These are phyloP conservation scores for Ceraclea dissimilis DNA, from an alignment of 2,888 invertebrate genomes.

Conservation along the genomic window DNA sequence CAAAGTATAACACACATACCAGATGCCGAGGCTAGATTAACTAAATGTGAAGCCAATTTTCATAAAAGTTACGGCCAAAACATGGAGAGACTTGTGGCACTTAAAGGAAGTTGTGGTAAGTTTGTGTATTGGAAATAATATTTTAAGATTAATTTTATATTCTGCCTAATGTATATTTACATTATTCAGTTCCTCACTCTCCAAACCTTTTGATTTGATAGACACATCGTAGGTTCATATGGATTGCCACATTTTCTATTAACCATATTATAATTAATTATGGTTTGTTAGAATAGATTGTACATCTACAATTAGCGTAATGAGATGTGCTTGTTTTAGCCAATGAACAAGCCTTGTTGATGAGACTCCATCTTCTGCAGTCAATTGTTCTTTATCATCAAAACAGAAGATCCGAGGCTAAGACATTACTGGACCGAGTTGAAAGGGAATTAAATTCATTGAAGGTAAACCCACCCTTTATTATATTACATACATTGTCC, in stretches of 20 bases:
- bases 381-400: constrained; percentile 73
- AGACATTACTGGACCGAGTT: constrained; percentile 51
- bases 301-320: too few relatives aligned
- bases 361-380: constrained; percentile 73
- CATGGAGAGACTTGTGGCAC: constrained; percentile 51
- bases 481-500: too few relatives aligned
- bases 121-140: not conserved
- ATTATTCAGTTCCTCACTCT: too few relatives aligned
- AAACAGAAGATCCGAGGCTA: constrained; percentile 58
- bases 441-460: constrained; percentile 56
- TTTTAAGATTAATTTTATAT: too few relatives aligned
- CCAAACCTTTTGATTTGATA: too few relatives aligned
- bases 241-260: too few relatives aligned
- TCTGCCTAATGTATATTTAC: too few relatives aligned
- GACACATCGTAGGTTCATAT: too few relatives aligned
- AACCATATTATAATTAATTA: too few relatives aligned
- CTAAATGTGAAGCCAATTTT: constrained; percentile 59
- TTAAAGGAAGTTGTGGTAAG: constrained; percentile 52
- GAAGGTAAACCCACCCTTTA: constrained; percentile 6
- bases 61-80: constrained; percentile 58
- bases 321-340: constrained; percentile 33
- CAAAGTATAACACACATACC: constrained; percentile 62
- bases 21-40: constrained; percentile 63
- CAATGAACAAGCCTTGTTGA: constrained; percentile 64
- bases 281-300: too few relatives aligned